Percentiles rank a stretch among this genome's conserved stretches.
These are phyloP conservation scores for Prosapia bicincta DNA, from an alignment of 2,888 invertebrate genomes.

Conservation along the genomic window DNA sequence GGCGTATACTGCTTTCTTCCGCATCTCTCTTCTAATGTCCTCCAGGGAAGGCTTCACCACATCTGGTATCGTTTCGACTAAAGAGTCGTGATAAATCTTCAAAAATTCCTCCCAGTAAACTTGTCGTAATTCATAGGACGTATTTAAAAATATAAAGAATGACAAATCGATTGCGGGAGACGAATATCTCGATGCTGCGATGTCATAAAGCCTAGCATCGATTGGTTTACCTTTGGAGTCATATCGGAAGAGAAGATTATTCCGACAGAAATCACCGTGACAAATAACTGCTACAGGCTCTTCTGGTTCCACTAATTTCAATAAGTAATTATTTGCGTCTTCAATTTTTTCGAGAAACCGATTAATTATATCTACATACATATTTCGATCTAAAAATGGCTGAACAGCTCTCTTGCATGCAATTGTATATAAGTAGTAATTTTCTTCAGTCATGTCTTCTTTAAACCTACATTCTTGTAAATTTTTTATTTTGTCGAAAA, in stretches of 20 bases:
- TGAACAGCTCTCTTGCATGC: not conserved
- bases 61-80: constrained; percentile 41
- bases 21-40: constrained; percentile 8
- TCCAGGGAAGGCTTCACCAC: constrained; percentile 1
- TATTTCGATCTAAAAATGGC: not conserved
- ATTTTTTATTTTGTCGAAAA: not conserved
- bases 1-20: constrained; percentile 29
- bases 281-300: constrained; percentile 36
- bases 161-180: constrained; percentile 57
- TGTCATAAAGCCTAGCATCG: constrained; percentile 33
- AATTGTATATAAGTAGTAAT: not conserved
- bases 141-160: constrained; percentile 62
- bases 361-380: not conserved
- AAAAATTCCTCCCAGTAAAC: constrained; percentile 58
- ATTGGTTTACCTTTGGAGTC: constrained; percentile 14
- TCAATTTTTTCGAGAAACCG: not conserved
- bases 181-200: constrained; percentile 45
- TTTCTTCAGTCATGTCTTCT: not conserved
- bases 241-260: constrained; percentile 38
- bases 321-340: not conserved
- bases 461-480: not conserved
- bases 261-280: constrained; percentile 39
- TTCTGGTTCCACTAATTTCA: not conserved
- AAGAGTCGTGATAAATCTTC: constrained; percentile 56
- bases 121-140: constrained; percentile 54